phyloP scores from a whole-genome alignment of 2,888 invertebrate species.

The Copidosoma aretas region DNA sequence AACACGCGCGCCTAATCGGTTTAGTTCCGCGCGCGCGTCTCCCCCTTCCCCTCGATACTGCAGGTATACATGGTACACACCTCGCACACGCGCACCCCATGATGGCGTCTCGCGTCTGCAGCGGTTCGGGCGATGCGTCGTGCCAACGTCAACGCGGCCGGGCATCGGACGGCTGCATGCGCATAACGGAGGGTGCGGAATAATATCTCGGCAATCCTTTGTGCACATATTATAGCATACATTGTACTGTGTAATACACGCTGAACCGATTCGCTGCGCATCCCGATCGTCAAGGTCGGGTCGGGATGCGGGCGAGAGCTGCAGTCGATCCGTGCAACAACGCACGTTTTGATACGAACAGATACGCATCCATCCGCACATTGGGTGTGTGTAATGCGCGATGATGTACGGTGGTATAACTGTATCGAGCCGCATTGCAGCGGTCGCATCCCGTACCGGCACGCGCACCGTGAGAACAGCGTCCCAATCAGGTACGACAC shows the following conservation, averaged over 20 bases:
- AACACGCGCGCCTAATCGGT: conserved; percentile 44
- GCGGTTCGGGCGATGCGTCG: background rate
- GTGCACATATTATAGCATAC: background rate
- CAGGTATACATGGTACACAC: too few species aligned
- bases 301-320: background rate
- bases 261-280: background rate
- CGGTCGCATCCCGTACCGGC: conserved; percentile 20
- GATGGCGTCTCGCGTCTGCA: background rate
- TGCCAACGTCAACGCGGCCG: too few species aligned
- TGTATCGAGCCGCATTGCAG: too few species aligned
- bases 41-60: too few species aligned
- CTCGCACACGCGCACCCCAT: conserved; percentile 40
- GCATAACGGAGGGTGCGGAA: too few species aligned
- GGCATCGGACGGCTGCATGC: too few species aligned
- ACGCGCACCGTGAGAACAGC: conserved; percentile 53
- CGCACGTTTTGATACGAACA: too few species aligned
- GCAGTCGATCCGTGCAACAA: background rate
- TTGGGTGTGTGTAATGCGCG: too few species aligned
- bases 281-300: background rate
- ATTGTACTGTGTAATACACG: background rate
- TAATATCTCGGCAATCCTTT: background rate
- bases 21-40: conserved; percentile 47
- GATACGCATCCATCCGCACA: too few species aligned
- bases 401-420: too few species aligned
- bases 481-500: conserved; percentile 52